Percentiles rank a stretch among this genome's conserved stretches.
Conservation (phyloP, 2,888 invertebrate genomes). For the Dugesia japonica region DNA sequence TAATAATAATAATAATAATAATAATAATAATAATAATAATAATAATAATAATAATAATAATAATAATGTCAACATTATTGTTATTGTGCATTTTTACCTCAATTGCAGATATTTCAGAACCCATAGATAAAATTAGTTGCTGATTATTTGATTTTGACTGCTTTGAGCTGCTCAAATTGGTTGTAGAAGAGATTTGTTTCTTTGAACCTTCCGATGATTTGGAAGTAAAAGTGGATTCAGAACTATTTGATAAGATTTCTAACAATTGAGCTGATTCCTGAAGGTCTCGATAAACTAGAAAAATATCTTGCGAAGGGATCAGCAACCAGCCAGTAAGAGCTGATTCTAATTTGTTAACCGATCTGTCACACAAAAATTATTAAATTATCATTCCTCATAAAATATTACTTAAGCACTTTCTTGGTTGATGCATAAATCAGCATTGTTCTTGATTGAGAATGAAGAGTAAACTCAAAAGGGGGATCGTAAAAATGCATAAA, state of each 20-base stretch:
- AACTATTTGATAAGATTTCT: not conserved
- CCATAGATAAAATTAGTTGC: not conserved
- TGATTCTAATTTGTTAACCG: slow-evolving; percentile 6
- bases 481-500: not conserved
- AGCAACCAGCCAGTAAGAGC: not conserved
- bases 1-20: too few species aligned
- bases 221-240: not conserved
- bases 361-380: not conserved
- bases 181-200: not conserved
- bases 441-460: not conserved
- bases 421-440: not conserved
- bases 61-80: too few species aligned
- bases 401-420: not conserved
- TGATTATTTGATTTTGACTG: not conserved
- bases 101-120: not conserved
- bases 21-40: too few species aligned
- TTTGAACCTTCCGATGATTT: not conserved
- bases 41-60: too few species aligned
- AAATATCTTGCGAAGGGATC: not conserved
- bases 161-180: not conserved
- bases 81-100: too few species aligned
- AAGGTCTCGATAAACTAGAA: not conserved
- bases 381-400: not conserved
- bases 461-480: not conserved
- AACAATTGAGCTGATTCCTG: slow-evolving; percentile 1